Evolutionary conservation across 2,888 invertebrate genomes (phyloP), one percentile per base, ranked within the genome.

Genomic region (Caenorhabditis sulstoni): DNA sequence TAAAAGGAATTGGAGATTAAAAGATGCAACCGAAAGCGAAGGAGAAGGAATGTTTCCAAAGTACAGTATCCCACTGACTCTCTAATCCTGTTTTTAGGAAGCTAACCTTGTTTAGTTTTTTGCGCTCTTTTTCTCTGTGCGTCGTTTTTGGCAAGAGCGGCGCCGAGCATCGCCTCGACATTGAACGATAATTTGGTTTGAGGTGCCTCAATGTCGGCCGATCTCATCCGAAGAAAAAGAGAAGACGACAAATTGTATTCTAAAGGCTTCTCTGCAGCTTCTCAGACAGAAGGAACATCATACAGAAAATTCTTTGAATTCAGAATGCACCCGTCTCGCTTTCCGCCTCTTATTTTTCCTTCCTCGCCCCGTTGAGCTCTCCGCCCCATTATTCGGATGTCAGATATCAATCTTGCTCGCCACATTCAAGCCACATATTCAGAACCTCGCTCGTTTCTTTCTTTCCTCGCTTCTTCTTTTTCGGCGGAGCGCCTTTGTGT

Each of bases 111-210:
- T 73, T 73, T 73, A 73, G 73, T 73, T 73, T 73, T 64, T 73
- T 73, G 57, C 58, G 64, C 58, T 64, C 41, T 73, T 37, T 66
- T 53, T 61, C 61, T 73, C 39, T 64, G 50, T 58, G 64, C 41
- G 57, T 50, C 57, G 23, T 49, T 35, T 35, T 18, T 52, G 41
- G 23, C 39, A 52, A 29, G 29, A 29, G 29, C 29, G 7, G 22
- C 52, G 37, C 45, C 57, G 47, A 57, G 55, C 55, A 62, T 61
- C 55, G 55, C 55, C 57, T 71, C 71, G 71, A 64, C 73, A 73
- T 73, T 64, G 73, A 73, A 73, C 73, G 73, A 73, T 73, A 73
- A 73, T 73, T 73, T 64, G 53, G 73, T 73, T 73, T 73, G 64
- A 73, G 73, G 73, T 73, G 73, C 73, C 73, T 73, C 57, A 73